Percentiles rank a stretch among this genome's conserved stretches.
Evolutionary conservation across 2,113 vertebrate genomes (phyloP).

Genomic region (Prolemur simus): DNA sequence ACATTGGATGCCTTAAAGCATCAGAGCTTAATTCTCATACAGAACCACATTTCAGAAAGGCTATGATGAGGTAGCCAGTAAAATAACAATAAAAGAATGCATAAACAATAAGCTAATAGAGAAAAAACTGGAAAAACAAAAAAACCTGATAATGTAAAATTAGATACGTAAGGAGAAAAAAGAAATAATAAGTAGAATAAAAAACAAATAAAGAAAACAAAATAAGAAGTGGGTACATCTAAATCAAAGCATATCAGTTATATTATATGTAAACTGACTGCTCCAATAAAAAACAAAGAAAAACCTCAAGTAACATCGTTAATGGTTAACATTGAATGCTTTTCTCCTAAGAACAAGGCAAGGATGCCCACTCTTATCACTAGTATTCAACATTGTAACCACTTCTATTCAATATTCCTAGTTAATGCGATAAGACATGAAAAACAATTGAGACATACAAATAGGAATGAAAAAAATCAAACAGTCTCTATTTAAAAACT

Average conservation of each 20-base stretch:
- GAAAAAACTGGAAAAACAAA: background rate
- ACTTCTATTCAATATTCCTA: background rate
- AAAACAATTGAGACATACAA: background rate
- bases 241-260: background rate
- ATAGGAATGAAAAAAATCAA: slow-evolving; percentile 23
- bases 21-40: background rate
- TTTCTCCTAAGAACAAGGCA: background rate
- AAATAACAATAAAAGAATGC: background rate
- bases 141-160: background rate
- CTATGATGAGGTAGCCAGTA: background rate
- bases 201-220: background rate
- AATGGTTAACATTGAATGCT: background rate
- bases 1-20: background rate
- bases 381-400: background rate
- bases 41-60: slow-evolving; percentile 35
- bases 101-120: background rate
- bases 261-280: slow-evolving; percentile 1
- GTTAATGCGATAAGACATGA: background rate
- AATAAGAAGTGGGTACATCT: background rate
- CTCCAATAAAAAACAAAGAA: slow-evolving; percentile 3
- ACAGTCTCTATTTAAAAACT: background rate
- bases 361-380: background rate
- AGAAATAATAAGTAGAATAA: background rate
- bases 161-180: background rate
- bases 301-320: background rate